Evolutionary conservation across 2,888 invertebrate species (phyloP).

Genomic region (Zele albiditarsus): DNA sequence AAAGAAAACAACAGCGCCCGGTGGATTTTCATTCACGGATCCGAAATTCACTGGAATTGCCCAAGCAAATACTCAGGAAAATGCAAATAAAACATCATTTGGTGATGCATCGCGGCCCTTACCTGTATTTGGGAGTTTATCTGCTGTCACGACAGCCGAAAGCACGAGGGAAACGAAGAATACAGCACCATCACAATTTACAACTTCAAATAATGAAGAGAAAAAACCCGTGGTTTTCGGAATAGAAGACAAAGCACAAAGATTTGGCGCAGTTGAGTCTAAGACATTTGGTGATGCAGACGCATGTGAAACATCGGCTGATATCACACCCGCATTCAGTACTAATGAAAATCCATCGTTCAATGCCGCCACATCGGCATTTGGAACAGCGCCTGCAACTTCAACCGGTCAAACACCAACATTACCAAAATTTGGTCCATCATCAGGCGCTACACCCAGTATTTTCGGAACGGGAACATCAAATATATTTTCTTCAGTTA

Average conservation of each 20-base stretch:
- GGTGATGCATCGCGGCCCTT: slow-evolving; percentile 35
- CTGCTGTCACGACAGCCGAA: slow-evolving; percentile 8
- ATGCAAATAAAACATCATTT: slow-evolving; percentile 41
- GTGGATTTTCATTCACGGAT: slow-evolving; percentile 52
- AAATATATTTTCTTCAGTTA: slow-evolving; percentile 32
- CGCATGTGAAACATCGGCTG: slow-evolving; percentile 48
- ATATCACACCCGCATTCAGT: slow-evolving; percentile 47
- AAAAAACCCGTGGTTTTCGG: slow-evolving; percentile 54
- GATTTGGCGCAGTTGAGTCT: slow-evolving; percentile 51
- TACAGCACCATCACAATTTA: neutral
- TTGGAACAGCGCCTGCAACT: slow-evolving; percentile 5
- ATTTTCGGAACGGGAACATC: slow-evolving; percentile 55
- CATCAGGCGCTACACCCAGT: slow-evolving; percentile 51
- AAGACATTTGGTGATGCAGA: slow-evolving; percentile 55
- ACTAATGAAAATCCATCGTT: slow-evolving; percentile 51
- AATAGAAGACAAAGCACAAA: slow-evolving; percentile 46
- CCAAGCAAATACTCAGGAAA: slow-evolving; percentile 16
- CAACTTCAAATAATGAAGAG: slow-evolving; percentile 26
- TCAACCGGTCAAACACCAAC: slow-evolving; percentile 2
- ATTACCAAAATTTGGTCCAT: slow-evolving; percentile 51
- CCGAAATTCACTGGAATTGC: slow-evolving; percentile 22
- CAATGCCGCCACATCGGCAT: slow-evolving; percentile 49
- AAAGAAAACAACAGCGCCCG: slow-evolving; percentile 34
- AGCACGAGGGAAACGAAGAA: neutral
- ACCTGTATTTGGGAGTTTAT: slow-evolving; percentile 21